Evolutionary conservation across 1,140 invertebrate genomes (phyloP).

Genomic region (Macrosteles quadrilineatus): DNA sequence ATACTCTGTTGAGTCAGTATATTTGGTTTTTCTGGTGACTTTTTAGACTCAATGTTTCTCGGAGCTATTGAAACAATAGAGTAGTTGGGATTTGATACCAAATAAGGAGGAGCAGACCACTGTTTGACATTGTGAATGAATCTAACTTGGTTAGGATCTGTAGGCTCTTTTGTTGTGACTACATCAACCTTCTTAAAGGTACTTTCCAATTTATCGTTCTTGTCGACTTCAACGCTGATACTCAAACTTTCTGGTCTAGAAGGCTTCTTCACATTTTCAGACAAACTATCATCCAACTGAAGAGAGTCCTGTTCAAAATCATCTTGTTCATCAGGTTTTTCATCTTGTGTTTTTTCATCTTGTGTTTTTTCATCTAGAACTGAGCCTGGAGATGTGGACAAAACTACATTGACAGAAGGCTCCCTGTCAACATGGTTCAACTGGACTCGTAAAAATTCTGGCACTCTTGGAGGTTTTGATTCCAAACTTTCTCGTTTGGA

Average conservation of each 20-base stretch:
- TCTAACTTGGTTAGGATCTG: constrained; percentile 22
- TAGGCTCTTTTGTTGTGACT: constrained; percentile 3
- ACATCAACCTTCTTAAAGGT: constrained; percentile 3
- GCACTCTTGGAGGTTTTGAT: constrained; percentile 48
- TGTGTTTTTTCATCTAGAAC: not conserved
- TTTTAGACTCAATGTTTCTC: not conserved
- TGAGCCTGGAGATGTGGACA: constrained; percentile 16
- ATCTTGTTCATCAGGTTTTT: not conserved
- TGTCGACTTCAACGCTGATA: not conserved
- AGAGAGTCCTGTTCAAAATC: not conserved
- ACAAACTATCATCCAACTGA: not conserved
- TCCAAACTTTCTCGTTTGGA: constrained; percentile 36
- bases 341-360: not conserved
- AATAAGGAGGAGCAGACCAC: constrained; percentile 1
- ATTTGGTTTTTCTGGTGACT: constrained; percentile 17
- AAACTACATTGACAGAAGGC: constrained; percentile 27
- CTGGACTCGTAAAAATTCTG: constrained; percentile 70
- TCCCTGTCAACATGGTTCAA: constrained; percentile 62
- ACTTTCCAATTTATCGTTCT: not conserved
- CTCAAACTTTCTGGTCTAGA: not conserved
- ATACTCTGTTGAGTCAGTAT: constrained; percentile 7
- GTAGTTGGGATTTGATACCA: constrained; percentile 27
- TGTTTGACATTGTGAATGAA: constrained; percentile 15
- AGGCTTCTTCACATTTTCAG: not conserved
- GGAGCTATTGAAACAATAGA: constrained; percentile 31